Base-by-base conservation (phyloP, 2,113 vertebrate genomes). In the Pelobates fuscus region DNA sequence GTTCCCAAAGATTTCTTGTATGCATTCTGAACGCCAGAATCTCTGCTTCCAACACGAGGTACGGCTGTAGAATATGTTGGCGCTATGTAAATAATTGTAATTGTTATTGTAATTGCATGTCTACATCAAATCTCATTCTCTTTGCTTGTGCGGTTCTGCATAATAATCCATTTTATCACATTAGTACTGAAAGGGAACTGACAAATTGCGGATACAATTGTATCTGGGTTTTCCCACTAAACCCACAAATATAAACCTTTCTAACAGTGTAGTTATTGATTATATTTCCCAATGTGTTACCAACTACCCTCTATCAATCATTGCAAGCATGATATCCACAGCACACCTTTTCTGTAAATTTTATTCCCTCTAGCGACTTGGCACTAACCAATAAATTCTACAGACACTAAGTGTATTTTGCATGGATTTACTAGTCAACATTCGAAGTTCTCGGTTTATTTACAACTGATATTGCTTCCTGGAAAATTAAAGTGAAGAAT, bases 391-490 rank as follows among this genome's bases (percentile, higher is more conserved):
- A 76, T 76, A 67, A 21, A 76, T 76, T 63, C 46, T 46, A 55
- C 14, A 23, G 63, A 76, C 71, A 44, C 57, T 76, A 60, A 67
- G 72, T 63, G 32, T 46, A 76, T 67, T 76, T 72, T 72, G 70
- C 70, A 63, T 72, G 70, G 60, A 63, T 54, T 25, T 67, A 67
- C 54, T 46, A 76, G 72, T 59, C 63, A 49, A 67, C 63, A 32
- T 67, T 67, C 29, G 29, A 72, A 54, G 27, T 63, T 72, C 41
- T 24, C 46, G 29, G 58, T 63, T 29, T 71, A 66, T 65, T 74
- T 74, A 74, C 62, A 66, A 58, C 62, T 44, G 41, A 70, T 24
- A 27, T 65, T 74, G 21, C 61, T 43, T 66, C 62, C 62, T 23
- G 41, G 23, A 58, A 66, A 66, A 57, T 23, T 57, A 74, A 74